Base-by-base conservation (phyloP, 1,140 invertebrate genomes). In the Asobara japonica region DNA sequence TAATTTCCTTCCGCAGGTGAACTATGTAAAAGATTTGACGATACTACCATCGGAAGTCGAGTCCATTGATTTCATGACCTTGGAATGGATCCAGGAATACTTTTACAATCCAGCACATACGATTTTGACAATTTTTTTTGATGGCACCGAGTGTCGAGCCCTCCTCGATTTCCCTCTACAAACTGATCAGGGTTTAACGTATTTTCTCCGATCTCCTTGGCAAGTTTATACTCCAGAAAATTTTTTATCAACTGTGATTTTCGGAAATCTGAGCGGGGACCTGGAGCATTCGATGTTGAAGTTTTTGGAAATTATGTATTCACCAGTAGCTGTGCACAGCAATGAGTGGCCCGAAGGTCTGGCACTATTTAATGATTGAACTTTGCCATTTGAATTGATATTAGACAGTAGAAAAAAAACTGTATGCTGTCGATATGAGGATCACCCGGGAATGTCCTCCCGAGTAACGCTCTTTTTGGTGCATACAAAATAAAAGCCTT, bases 301-400 rank as follows among this genome's bases (percentile, higher is more conserved):
- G 65, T 80, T 91, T 20, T 79, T 94, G 68, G 89, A 93, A 74
- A 85, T 89, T 60, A 86, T 93, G 16, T 94, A 92, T 77, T 90
- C 90, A 4, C 93, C 93, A 0, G 86, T 90, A 29, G 91, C 91
- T 65, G 90, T 92, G 61, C 88, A 89, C 10, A 88, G 88, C 10
- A 85, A 83, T 1, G 85, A 90, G 1, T 94, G 92, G 92, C 91
- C 92, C 22, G 89, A 91, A 16, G 92, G 92, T 92, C 90, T 89
- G 86, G 76, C 77, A 56, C 60, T 61, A 65, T 38, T 92, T 91
- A 89, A 85, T 91, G 92, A n/a, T n/a, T n/a, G n/a, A n/a, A n/a
- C n/a, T n/a, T n/a, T n/a, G n/a, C n/a, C n/a, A n/a, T n/a, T n/a
- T n/a, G n/a, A n/a, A n/a, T n/a, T n/a, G n/a, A n/a, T n/a, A n/a